Percentiles rank a stretch among this genome's conserved stretches.
These are phyloP conservation scores for Macrostomum lignano DNA, from an alignment of 1,140 invertebrate genomes.

Conservation along the genomic window DNA sequence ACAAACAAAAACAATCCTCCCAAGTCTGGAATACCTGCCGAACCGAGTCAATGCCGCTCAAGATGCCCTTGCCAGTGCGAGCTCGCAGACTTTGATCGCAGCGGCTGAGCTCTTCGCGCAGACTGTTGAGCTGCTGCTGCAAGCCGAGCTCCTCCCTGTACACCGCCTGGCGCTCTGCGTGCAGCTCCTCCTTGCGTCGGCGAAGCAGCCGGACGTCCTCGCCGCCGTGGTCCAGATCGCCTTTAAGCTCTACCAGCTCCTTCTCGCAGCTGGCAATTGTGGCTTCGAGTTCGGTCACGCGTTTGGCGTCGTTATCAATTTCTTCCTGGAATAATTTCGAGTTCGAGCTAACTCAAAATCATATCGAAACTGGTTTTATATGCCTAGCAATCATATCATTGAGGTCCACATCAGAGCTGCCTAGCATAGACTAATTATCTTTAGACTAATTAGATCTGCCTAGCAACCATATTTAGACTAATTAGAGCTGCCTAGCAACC, in stretches of 20 bases:
- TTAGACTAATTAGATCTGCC: too few species aligned
- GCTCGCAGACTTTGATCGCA: constrained; percentile 71
- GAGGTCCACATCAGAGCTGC: too few species aligned
- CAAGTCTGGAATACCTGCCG: constrained; percentile 70
- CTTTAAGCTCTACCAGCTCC: not conserved
- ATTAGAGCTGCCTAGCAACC: too few species aligned
- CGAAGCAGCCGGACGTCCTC: constrained; percentile 4
- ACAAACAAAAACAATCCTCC: constrained; percentile 34
- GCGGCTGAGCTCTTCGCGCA: constrained; percentile 77
- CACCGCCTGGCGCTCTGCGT: constrained; percentile 38
- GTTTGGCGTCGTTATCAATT: constrained; percentile 58
- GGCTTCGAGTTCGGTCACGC: constrained; percentile 30
- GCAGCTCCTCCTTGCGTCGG: constrained; percentile 48
- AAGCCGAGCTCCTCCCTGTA: constrained; percentile 79
- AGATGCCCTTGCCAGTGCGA: constrained; percentile 78
- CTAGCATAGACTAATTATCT: too few species aligned
- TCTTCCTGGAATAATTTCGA: too few species aligned
- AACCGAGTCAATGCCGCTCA: constrained; percentile 81
- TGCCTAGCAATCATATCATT: too few species aligned
- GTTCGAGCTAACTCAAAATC: too few species aligned
- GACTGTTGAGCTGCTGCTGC: constrained; percentile 56
- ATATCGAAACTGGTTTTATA: too few species aligned
- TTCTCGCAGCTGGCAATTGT: constrained; percentile 12
- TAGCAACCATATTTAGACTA: too few species aligned
- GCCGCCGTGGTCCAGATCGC: constrained; percentile 1